Base-by-base conservation (phyloP, 2,888 invertebrate genomes). In the Epistrophe grossulariae region DNA sequence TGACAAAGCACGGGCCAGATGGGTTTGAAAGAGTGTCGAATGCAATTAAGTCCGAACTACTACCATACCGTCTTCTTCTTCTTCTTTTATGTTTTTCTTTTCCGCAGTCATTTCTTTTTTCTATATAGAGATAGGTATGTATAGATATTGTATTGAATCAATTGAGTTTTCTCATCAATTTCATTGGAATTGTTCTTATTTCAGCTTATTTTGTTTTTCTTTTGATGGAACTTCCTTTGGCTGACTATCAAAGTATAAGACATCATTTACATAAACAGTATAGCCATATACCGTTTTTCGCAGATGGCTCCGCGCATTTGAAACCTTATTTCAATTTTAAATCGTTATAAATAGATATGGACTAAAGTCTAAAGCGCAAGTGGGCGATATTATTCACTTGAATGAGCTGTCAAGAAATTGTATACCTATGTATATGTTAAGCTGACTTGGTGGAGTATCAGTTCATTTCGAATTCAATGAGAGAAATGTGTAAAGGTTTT, bases 181-280 rank as follows among this genome's bases (percentile, higher is more conserved):
- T 84, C 60, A n/a, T 72, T 72, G 72, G 77, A 81, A 84, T 52
- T 80, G 77, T 84, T 84, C 79, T 66, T 72, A 68, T 60, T 35
- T 35, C 35, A 60, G 70, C 60, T 80, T 68, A n/a, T 77, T 57
- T 57, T 55, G 10, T 31, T 48, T 45, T 57, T 80, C 43, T 48
- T 45, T 57, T 80, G 57, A 77, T 66, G 45, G 71, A 79, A 59
- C 64, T 48, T 55, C 55, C 59, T 66, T 80, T 84, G 74, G 84
- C 79, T 81, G 76, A 77, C 60, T 84, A 19, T 82, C 82, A 82
- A n/a, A 85, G 85, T 70, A 40, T 52, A 71, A 85, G 82, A 74
- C 85, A 85, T 85, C 85, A 85, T 85, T 85, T 85, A 78, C 85
- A 85, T 85, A 85, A 85, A 82, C 81, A 82, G 68, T 9, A 66